Evolutionary conservation across 2,113 vertebrate genomes (phyloP).

Genomic region (Cryptoleucopteryx plumbea): DNA sequence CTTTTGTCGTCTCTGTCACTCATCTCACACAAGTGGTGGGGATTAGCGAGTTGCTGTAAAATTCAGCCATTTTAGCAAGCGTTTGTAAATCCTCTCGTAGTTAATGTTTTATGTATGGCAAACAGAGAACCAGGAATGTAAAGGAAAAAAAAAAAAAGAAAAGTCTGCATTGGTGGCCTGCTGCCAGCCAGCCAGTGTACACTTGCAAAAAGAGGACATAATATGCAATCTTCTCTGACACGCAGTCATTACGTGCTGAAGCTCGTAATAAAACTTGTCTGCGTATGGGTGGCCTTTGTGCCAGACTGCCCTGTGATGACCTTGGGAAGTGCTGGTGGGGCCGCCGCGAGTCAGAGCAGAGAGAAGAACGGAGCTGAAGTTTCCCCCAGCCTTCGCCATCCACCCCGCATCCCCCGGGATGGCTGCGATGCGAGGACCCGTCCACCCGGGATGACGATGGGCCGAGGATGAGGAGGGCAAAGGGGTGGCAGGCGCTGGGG

Average conservation of each 20-base stretch:
- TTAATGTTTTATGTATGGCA: conserved; percentile 7
- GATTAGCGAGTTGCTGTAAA: not conserved
- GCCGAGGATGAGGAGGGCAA: not conserved
- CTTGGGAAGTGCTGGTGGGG: not conserved
- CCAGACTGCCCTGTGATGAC: not conserved
- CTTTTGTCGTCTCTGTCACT: not conserved
- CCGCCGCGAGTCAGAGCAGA: not conserved
- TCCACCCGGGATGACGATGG: not conserved
- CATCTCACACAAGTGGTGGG: not conserved
- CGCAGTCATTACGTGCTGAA: not conserved
- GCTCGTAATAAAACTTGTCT: not conserved
- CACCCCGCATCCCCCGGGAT: not conserved
- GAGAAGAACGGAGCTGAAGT: not conserved
- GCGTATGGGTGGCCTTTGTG: not conserved
- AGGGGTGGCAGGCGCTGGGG: not conserved
- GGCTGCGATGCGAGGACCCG: not conserved
- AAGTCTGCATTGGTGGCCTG: not conserved
- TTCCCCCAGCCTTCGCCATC: not conserved
- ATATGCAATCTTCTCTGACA: conserved; percentile 18
- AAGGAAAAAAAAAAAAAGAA: not conserved
- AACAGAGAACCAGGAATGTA: not conserved
- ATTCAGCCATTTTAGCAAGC: not conserved
- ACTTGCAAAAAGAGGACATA: not conserved
- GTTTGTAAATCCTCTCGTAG: not conserved
- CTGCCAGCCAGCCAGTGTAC: not conserved